Evolutionary conservation across 2,888 invertebrate species (phyloP), one percentile per base, ranked within the genome.

Genomic region (Dysmachus trigonus): DNA sequence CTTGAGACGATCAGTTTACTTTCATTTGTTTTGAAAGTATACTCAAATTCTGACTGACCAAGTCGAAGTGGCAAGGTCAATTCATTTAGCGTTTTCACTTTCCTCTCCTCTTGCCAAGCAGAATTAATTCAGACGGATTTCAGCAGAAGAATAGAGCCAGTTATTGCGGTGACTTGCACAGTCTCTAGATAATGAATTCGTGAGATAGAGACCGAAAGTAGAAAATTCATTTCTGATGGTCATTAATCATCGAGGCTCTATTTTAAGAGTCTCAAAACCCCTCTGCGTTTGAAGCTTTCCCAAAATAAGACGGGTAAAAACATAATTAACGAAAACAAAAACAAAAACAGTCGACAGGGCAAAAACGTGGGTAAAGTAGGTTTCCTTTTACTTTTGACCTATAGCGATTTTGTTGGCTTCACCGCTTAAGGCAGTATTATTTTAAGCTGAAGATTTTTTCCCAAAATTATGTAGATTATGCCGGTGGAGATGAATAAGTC

Each of bases 331-430:
- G 22, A 33, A 41, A 77, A 76, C 22, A 13, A 76, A 38, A 22
- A 77, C 38, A 77, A 77, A 41, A n/a, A 22, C 35, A 15, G 41
- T 77, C 31, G 33, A 8, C 33, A 15, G 33, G 18, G 31, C 31
- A 76, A 76, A 22, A 27, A 51, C 18, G 79, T 79, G 33, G 79
- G 27, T 62, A 62, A 62, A 62, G 18, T 62, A 18, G 27, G 51
- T 30, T 79, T 51, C 79, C 79, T 79, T 51, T 79, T 79, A 79
- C 79, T 79, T 79, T 79, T 79, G 79, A 79, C 79, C 79, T 53
- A 79, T 31, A 51, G 79, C 8, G 15, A 38, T 51, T n/a, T 18
- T 18, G 62, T 27, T 10, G 62, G 53, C 53, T 53, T 8, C 3
- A 22, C 62, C 7, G 74, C 33, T 74, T 18, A 8, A 74, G 18